Evolutionary conservation across 92 coral and sea anemone genomes (phyloP), one percentile per base, ranked within the genome.

Genomic region (Palythoa grandiflora): DNA sequence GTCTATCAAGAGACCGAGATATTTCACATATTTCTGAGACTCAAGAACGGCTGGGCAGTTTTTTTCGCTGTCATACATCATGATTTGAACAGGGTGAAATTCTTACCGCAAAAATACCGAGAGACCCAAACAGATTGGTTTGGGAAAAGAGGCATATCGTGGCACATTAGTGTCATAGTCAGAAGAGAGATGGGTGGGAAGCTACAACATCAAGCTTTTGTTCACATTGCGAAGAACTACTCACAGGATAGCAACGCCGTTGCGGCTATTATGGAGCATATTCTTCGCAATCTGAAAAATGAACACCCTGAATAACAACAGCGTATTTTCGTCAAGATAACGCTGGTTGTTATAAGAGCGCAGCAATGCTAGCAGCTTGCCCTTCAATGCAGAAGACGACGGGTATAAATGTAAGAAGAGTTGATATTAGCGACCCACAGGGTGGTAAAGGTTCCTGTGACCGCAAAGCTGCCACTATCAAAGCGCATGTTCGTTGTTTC

Each of bases 291-390:
- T 13, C 89, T 91, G 38, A 91, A 84, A 60, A 75, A 8, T 20
- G 84, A 91, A 13, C 88, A 88, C 88, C 93, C 91, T 8, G 86
- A 91, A 83, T 91, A 66, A 74, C 78, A 54, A 71, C 73, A 20
- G 93, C 91, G 6, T 73, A 37, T 63, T 84, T 89, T n/a, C 83
- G 89, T 19, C 94, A 91, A 60, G 94, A 91, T 75, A 91, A 91
- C 85, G 94, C 94, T 7, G 90, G 92, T 59, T 92, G 94, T 65
- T 92, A 79, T 35, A 73, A 89, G 39, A 77, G 90, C 38, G 84
- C 66, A 71, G 71, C 75, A 9, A 68, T 84, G 86, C 57, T 91
- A 55, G 80, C 88, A 70, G 87, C 86, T n/a, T 88, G 89, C 59
- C 87, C 44, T 6, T 44, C 13, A 35, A 91, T 91, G 86, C 59